A percentile compares a stretch with the other conserved stretches of the same genome.
Evolutionary conservation across 2,888 invertebrate genomes (phyloP).

Genomic region (Drosophila borborema): DNA sequence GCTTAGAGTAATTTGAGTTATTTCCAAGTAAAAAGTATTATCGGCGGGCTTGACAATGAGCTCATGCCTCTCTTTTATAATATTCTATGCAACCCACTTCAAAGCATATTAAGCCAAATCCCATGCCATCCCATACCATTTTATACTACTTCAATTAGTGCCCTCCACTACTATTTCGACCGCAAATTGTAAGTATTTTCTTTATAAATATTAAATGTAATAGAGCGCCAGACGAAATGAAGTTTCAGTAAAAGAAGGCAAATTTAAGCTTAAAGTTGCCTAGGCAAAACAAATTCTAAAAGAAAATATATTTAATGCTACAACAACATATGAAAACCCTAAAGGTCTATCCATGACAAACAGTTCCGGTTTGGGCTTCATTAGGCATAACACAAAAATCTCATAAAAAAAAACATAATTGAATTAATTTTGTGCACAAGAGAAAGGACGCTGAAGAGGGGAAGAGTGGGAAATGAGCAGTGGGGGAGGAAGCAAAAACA

Average conservation of each 20-base stretch:
- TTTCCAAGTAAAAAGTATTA: no score
- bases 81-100: neutral
- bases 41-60: neutral
- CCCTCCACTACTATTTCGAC: neutral
- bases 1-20: no score
- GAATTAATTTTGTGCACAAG: conserved; percentile 30
- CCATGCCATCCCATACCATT: neutral
- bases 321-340: neutral
- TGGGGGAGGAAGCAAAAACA: neutral
- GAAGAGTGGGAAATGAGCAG: neutral
- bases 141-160: no score
- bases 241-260: neutral
- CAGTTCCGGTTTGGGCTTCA: conserved; percentile 16
- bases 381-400: conserved; percentile 10
- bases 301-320: neutral
- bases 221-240: neutral
- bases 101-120: no score
- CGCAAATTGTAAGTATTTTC: neutral
- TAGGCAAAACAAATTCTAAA: neutral
- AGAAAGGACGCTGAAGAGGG: neutral
- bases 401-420: conserved; percentile 45
- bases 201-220: conserved; percentile 26
- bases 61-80: neutral
- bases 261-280: no score
- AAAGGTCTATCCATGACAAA: conserved; percentile 3